Percentiles rank a stretch among this genome's conserved stretches.
Evolutionary conservation across 2,888 invertebrate genomes (phyloP).

Genomic region (Lypha dubia): DNA sequence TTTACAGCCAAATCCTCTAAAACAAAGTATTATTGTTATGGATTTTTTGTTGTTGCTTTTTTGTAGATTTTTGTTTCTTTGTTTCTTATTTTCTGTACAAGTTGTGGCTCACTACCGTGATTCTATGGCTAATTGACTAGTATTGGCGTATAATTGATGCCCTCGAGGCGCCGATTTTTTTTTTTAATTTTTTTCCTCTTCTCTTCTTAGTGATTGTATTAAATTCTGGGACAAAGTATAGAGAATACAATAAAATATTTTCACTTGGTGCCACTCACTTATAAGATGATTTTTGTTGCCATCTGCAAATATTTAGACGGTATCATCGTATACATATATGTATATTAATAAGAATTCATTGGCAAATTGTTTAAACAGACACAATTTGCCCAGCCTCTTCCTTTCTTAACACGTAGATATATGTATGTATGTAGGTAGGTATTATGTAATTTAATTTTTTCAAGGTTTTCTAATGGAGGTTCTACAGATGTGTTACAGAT

Average conservation of each 20-base stretch:
- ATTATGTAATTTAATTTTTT: too few species aligned
- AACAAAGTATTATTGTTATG: constrained; percentile 29
- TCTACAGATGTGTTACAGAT: too few species aligned
- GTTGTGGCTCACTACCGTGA: constrained; percentile 59
- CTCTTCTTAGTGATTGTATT: constrained; percentile 7
- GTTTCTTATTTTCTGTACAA: not conserved
- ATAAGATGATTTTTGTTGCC: not conserved
- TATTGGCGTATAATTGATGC: constrained; percentile 70
- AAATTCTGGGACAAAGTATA: constrained; percentile 20
- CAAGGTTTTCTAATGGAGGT: too few species aligned
- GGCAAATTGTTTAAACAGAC: too few species aligned
- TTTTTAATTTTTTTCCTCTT: constrained; percentile 52
- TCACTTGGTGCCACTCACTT: not conserved
- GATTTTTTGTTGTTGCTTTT: constrained; percentile 10
- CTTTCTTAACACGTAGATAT: too few species aligned
- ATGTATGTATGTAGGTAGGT: too few species aligned
- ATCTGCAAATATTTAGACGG: not conserved
- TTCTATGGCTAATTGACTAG: constrained; percentile 68
- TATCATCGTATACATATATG: not conserved
- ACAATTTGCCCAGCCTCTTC: too few species aligned
- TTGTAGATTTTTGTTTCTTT: constrained; percentile 10
- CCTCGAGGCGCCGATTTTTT: constrained; percentile 67
- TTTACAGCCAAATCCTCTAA: constrained; percentile 8
- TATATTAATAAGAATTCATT: not conserved
- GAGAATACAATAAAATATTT: not conserved